phyloP scores from a whole-genome alignment of 2,113 vertebrate genomes.

The Prionailurus bengalensis region DNA sequence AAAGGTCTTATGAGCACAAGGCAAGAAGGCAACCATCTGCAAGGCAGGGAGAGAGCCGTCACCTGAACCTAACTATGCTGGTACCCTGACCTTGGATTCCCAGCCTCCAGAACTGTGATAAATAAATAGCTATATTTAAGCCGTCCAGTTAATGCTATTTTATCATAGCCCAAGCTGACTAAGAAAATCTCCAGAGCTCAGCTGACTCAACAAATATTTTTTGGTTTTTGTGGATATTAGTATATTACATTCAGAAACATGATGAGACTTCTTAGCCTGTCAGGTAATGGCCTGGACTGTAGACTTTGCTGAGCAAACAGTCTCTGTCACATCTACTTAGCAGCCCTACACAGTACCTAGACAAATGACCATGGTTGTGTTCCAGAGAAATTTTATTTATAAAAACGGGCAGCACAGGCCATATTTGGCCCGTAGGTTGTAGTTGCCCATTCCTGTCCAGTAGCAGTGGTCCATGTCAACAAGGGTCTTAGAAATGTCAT shows the following conservation, averaged over 20 bases:
- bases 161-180: not conserved
- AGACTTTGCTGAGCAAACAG: not conserved
- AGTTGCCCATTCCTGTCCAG: not conserved
- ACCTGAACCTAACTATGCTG: not conserved
- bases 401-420: not conserved
- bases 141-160: not conserved
- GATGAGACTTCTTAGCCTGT: not conserved
- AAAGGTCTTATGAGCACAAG: not conserved
- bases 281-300: not conserved
- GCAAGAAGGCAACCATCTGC: not conserved
- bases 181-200: not conserved
- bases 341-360: not conserved
- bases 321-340: not conserved
- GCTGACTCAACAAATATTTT: not conserved
- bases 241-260: not conserved
- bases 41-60: not conserved
- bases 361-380: not conserved
- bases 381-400: not conserved
- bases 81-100: not conserved
- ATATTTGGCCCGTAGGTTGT: not conserved
- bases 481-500: not conserved
- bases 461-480: not conserved
- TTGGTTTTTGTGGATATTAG: constrained; percentile 10
- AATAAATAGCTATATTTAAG: not conserved
- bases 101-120: not conserved